Base-by-base conservation (phyloP, 2,113 vertebrate genomes). In the Passerina amoena region DNA sequence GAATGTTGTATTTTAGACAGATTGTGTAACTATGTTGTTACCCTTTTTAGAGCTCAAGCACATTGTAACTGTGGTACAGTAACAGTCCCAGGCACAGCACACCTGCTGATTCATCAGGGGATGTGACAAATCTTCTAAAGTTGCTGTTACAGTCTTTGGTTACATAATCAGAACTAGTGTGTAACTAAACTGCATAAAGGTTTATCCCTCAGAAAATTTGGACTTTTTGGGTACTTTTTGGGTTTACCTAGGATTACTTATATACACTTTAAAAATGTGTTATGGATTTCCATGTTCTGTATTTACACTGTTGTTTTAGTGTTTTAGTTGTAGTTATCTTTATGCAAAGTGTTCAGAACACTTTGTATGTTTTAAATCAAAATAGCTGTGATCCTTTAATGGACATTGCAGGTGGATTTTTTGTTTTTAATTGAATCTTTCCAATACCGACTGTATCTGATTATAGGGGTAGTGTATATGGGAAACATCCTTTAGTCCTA, bases 181-280 rank as follows among this genome's bases (percentile, higher is more conserved):
- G 50, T 35, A 48, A 48, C 33, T 50, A 11, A 76, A 37, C 28
- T 71, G 48, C 31, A 37, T 48, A 48, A 5, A n/a, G 61, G 12
- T 47, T 72, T 54, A 64, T 56, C 40, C 20, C 18, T 51, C 48
- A 45, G 42, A 72, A 93, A 77, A 66, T 54, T 35, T 47, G 14
- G 42, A n/a, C 35, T 68, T 79, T n/a, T 5, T 0, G 6, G 13
- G 6, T 80, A 37, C 35, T 72, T 76, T 40, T 6, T 0, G 5
- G 15, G 8, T 85, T 71, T 82, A 25, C 61, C 11, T 48, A 45
- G 59, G 20, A 45, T 72, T 59, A 51, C 24, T 37, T 53, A 31
- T 1, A 37, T 54, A 79, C 5, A 37, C 37, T 80, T 82, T 37
- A 42, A 92, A 88, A 90, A 45, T 18, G 20, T 40, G 6, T n/a